Conservation (phyloP, 2,113 vertebrate species). For the Caracal caracal region DNA sequence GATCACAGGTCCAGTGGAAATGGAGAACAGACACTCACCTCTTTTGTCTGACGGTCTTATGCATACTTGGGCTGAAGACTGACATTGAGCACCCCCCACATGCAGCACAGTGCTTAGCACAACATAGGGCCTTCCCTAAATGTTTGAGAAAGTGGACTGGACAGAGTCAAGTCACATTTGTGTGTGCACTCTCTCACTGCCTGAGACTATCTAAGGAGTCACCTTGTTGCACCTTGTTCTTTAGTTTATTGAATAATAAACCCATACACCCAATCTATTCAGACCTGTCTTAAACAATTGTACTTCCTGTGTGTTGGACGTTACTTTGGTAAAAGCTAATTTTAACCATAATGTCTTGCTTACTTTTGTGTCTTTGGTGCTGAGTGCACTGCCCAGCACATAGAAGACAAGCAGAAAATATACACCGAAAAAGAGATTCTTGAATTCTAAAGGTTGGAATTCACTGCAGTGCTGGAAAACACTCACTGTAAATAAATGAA, state of each 20-base stretch:
- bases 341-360: not conserved
- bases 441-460: not conserved
- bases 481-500: not conserved
- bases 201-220: not conserved
- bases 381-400: not conserved
- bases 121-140: not conserved
- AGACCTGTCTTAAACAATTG: not conserved
- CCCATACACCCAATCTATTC: not conserved
- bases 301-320: not conserved
- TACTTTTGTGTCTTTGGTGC: not conserved
- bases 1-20: not conserved
- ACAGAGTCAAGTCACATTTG: not conserved
- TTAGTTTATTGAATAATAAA: not conserved
- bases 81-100: not conserved
- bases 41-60: not conserved
- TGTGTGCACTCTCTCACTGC: not conserved
- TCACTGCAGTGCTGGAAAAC: not conserved
- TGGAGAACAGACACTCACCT: not conserved
- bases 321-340: slow-evolving; percentile 18
- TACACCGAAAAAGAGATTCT: not conserved
- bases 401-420: not conserved
- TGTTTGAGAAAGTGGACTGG: not conserved
- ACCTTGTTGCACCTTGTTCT: not conserved
- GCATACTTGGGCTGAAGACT: not conserved
- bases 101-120: not conserved